Evolutionary conservation across 2,888 invertebrate species (phyloP).

Genomic region (Hyposoter didymator): DNA sequence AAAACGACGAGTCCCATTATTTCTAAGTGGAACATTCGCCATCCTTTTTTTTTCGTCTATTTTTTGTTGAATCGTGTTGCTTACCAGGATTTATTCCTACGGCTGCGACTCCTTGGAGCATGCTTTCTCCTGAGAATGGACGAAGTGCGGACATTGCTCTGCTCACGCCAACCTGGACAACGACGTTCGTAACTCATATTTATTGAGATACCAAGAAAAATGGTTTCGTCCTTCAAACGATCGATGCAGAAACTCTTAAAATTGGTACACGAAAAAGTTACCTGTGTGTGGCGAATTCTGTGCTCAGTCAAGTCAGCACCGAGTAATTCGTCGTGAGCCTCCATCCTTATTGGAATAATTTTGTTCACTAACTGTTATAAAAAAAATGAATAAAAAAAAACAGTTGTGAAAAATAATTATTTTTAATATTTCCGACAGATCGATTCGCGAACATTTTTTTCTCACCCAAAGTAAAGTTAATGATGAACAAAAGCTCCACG

Average conservation of each 20-base stretch:
- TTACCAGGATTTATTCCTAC: slow-evolving; percentile 91
- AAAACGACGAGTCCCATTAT: neutral
- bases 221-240: neutral
- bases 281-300: slow-evolving; percentile 90
- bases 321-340: slow-evolving; percentile 92
- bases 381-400: slow-evolving; percentile 39
- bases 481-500: slow-evolving; percentile 91
- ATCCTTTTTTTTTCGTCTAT: neutral
- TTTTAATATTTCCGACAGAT: neutral
- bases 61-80: slow-evolving; percentile 70
- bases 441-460: neutral
- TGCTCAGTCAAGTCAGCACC: slow-evolving; percentile 97
- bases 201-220: neutral
- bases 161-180: slow-evolving; percentile 87
- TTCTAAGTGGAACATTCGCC: slow-evolving; percentile 1
- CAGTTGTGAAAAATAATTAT: slow-evolving; percentile 28
- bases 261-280: slow-evolving; percentile 74
- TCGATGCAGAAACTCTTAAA: neutral
- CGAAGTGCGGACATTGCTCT: slow-evolving; percentile 90
- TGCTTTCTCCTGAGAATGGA: slow-evolving; percentile 85
- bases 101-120: slow-evolving; percentile 84
- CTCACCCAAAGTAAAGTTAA: slow-evolving; percentile 90
- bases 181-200: slow-evolving; percentile 13
- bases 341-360: slow-evolving; percentile 93
- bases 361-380: slow-evolving; percentile 87